Base-by-base conservation (phyloP, 2,888 invertebrate genomes). In the Dryocosmus kuriphilus region DNA sequence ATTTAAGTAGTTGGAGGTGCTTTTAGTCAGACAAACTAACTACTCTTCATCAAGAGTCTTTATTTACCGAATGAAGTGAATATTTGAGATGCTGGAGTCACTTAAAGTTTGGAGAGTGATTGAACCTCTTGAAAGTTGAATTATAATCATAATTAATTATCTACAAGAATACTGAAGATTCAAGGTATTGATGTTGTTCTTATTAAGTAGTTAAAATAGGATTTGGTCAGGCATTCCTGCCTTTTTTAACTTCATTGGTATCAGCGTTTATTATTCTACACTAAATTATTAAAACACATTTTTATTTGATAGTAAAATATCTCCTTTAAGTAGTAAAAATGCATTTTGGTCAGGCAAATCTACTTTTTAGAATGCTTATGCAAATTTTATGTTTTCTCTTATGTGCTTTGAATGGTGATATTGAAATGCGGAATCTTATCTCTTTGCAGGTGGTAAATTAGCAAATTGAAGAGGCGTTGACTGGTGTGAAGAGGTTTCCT, bases 381-480 rank as follows among this genome's bases (percentile, higher is more conserved):
- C 11, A n/a, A 63, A n/a, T 35, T 35, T 14, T 1, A 35, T 19
- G 8, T 19, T 63, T 35, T 35, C 19, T 19, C 19, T 14, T 14
- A 30, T 19, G 61, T 16, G 30, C n/a, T 4, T 14, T 32, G 35
- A 71, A 30, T 16, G 8, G 19, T 22, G 5, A 19, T 71, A 27
- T 71, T 30, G 6, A 46, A 46, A 2, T 51, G 8, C n/a, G 73
- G 16, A 24, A 41, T 38, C 35, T 22, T 38, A 38, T 32, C 46
- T 35, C 24, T 16, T 24, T 63, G 22, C 24, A 24, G 61, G 35
- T 5, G 62, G 77, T 24, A 62, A 83, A 81, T 84, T 79, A 83
- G 82, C 75, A 85, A 85, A 85, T 84, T 81, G 79, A 83, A 84
- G 78, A 74, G 65, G 80, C 79, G 78, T 81, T 81, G 83, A 82